Percentiles rank a stretch among this genome's conserved stretches.
Evolutionary conservation across 2,797 vertebrate genomes (phyloP).

Genomic region (Micromesistius poutassou): DNA sequence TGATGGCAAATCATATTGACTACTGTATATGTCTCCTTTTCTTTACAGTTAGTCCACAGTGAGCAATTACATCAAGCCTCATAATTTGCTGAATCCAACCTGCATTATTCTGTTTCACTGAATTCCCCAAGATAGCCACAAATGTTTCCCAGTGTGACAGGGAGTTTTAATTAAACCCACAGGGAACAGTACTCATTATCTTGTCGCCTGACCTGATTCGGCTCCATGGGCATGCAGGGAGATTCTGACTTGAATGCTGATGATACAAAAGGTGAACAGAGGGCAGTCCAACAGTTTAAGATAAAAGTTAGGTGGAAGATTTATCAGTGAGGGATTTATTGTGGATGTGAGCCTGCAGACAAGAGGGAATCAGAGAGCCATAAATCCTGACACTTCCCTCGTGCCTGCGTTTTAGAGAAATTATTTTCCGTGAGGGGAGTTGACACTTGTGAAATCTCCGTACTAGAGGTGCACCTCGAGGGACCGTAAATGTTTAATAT

Average conservation of each 20-base stretch:
- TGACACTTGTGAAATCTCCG: background rate
- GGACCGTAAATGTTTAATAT: constrained; percentile 31
- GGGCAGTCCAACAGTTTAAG: constrained; percentile 38
- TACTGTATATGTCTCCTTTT: constrained; percentile 27
- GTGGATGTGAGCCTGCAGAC: constrained; percentile 30
- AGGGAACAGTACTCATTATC: constrained; percentile 74
- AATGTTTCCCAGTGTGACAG: constrained; percentile 56
- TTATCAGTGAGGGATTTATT: constrained; percentile 43
- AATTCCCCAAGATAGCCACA: constrained; percentile 49
- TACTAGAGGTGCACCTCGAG: constrained; percentile 1
- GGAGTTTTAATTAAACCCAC: constrained; percentile 76
- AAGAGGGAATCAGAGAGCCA: constrained; percentile 13
- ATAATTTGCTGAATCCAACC: constrained; percentile 47
- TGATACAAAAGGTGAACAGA: constrained; percentile 49
- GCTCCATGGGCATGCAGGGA: constrained; percentile 49
- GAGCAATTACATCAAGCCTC: constrained; percentile 14
- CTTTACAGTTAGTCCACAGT: constrained; percentile 38
- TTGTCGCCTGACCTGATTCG: constrained; percentile 54
- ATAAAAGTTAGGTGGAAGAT: constrained; percentile 38
- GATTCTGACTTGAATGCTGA: constrained; percentile 60
- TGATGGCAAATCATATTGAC: constrained; percentile 34
- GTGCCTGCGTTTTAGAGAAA: background rate
- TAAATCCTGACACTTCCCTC: constrained; percentile 19
- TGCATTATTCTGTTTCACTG: constrained; percentile 39
- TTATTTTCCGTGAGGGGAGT: background rate